Conservation (phyloP, 2,797 vertebrate genomes). For the Hyperoplus lanceolatus region DNA sequence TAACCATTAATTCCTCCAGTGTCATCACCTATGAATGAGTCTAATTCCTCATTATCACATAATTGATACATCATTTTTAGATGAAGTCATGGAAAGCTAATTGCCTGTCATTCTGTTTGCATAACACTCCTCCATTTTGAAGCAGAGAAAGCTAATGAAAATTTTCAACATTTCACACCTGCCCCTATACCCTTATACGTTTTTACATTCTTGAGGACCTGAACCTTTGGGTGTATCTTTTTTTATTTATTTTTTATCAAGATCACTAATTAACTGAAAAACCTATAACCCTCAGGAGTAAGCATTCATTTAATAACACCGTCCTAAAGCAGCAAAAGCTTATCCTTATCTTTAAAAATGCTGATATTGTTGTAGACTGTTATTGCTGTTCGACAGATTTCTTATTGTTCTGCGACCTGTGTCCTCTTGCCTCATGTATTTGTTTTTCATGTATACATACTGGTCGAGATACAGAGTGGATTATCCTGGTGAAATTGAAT, state of each 20-base stretch:
- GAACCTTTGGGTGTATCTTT: not conserved
- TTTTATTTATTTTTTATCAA: not conserved
- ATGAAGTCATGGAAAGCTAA: slow-evolving; percentile 70
- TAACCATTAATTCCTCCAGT: slow-evolving; percentile 35
- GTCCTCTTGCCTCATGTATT: slow-evolving; percentile 12
- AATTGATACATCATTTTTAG: slow-evolving; percentile 78
- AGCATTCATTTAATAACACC: slow-evolving; percentile 2
- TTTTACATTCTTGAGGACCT: not conserved
- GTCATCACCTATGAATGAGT: slow-evolving; percentile 45
- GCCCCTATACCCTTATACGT: not conserved
- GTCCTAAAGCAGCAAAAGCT: not conserved
- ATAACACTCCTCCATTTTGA: slow-evolving; percentile 58
- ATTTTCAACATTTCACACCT: slow-evolving; percentile 39
- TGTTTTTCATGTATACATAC: slow-evolving; percentile 38
- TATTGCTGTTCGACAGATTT: slow-evolving; percentile 40
- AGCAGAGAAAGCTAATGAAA: slow-evolving; percentile 56
- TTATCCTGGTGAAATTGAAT: slow-evolving; percentile 67
- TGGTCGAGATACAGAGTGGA: slow-evolving; percentile 34
- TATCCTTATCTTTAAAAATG: not conserved
- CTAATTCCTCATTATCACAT: slow-evolving; percentile 75
- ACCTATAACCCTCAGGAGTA: slow-evolving; percentile 6
- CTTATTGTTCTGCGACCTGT: slow-evolving; percentile 16
- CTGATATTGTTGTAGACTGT: slow-evolving; percentile 2
- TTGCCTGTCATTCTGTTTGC: slow-evolving; percentile 76
- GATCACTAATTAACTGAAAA: slow-evolving; percentile 8